A percentile compares a stretch with the other conserved stretches of the same genome.
phyloP scores from a whole-genome alignment of 2,113 vertebrate genomes.

The Oryzias javanicus region DNA sequence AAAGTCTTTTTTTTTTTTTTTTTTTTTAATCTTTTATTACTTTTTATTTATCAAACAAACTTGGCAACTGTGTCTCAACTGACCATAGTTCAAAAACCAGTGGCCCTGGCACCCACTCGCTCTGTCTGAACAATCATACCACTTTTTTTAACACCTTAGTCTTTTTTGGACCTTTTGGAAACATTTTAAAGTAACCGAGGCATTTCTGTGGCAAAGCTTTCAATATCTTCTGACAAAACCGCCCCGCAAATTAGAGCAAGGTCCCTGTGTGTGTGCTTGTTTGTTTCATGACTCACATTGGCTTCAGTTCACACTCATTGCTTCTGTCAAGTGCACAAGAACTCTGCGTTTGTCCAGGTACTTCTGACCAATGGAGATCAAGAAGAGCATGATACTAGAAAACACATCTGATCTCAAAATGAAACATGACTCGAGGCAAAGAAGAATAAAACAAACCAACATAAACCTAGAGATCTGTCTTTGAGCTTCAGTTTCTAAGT shows the following conservation, averaged over 20 bases:
- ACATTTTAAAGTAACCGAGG: constrained; percentile 12
- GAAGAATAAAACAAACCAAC: constrained; percentile 26
- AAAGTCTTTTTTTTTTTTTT: constrained; percentile 20
- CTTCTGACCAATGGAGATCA: constrained; percentile 7
- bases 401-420: constrained; percentile 32
- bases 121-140: constrained; percentile 20
- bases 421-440: constrained; percentile 21
- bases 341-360: neutral
- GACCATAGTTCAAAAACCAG: constrained; percentile 29
- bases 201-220: constrained; percentile 8
- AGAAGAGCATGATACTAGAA: constrained; percentile 9
- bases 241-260: constrained; percentile 17
- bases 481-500: constrained; percentile 36
- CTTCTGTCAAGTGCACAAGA: constrained; percentile 28
- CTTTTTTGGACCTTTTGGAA: constrained; percentile 9
- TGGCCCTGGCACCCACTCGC: constrained; percentile 13
- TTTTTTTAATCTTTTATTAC: constrained; percentile 27
- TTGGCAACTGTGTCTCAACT: constrained; percentile 30
- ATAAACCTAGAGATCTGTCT: constrained; percentile 9
- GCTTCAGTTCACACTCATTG: constrained; percentile 26
- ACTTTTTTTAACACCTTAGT: constrained; percentile 9
- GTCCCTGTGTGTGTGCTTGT: constrained; percentile 27
- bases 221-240: constrained; percentile 16
- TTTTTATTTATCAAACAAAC: constrained; percentile 21
- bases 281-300: constrained; percentile 31